Conservation (phyloP, 2,113 vertebrate species). For the Saccopteryx bilineata region DNA sequence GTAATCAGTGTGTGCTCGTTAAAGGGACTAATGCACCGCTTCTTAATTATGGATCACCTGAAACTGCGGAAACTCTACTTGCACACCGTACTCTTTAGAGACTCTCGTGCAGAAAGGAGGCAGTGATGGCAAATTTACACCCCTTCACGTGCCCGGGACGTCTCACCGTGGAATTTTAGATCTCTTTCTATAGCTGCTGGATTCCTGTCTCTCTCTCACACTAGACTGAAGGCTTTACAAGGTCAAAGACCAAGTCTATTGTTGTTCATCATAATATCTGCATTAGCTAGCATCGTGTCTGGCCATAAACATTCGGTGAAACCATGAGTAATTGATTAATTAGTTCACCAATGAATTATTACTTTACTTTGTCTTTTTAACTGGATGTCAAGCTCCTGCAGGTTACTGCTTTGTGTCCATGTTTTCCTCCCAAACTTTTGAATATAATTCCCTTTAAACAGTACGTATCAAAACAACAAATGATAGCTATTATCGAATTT, state of each 20-base stretch:
- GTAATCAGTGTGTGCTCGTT: neutral
- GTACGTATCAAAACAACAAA: neutral
- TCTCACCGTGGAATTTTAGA: constrained; percentile 45
- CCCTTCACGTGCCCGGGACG: neutral
- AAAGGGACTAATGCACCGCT: neutral
- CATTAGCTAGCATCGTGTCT: constrained; percentile 29
- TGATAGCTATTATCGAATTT: constrained; percentile 14
- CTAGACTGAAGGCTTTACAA: constrained; percentile 49
- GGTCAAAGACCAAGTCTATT: constrained; percentile 61
- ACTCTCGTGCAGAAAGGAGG: neutral
- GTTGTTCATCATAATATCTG: neutral
- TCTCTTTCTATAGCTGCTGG: constrained; percentile 38
- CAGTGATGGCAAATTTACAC: neutral
- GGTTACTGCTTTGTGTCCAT: constrained; percentile 6
- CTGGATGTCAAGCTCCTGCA: neutral
- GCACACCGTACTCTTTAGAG: neutral
- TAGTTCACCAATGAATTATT: neutral
- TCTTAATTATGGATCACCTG: neutral
- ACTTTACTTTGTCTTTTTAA: neutral
- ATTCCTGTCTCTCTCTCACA: constrained; percentile 53
- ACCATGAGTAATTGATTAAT: constrained; percentile 41
- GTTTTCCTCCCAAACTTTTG: neutral
- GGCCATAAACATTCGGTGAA: constrained; percentile 4
- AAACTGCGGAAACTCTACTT: neutral
- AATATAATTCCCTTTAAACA: neutral